Evolutionary conservation across 2,888 invertebrate species (phyloP).

Genomic region (Ennomos quercinarius): DNA sequence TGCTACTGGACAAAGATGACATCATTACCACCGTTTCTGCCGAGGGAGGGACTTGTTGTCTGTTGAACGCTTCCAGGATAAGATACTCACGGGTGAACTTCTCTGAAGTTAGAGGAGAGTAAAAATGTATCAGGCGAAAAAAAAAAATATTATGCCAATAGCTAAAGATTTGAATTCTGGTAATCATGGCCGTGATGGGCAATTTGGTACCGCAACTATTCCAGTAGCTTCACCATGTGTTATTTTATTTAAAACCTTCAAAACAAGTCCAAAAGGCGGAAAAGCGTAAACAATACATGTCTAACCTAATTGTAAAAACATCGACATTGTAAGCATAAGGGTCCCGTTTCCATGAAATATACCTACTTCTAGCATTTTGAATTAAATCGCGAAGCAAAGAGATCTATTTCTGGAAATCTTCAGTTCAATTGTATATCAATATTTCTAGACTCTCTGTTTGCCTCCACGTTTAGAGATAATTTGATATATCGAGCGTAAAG

Average conservation of each 20-base stretch:
- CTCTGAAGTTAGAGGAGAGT: neutral
- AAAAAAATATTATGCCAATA: neutral
- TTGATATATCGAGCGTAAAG: slow-evolving; percentile 24
- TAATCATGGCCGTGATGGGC: neutral
- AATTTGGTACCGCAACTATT: neutral
- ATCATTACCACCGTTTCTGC: neutral
- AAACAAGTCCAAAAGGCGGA: neutral
- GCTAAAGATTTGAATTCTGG: neutral
- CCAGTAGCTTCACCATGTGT: neutral
- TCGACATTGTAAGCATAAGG: no score
- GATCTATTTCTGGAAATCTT: slow-evolving; percentile 30
- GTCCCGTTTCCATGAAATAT: slow-evolving; percentile 31
- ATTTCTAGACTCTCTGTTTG: slow-evolving; percentile 26
- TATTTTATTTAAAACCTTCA: neutral
- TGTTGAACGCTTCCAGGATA: neutral
- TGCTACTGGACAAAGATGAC: neutral
- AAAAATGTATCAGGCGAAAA: neutral
- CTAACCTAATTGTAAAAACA: no score
- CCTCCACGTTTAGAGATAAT: slow-evolving; percentile 22
- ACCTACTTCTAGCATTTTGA: slow-evolving; percentile 31
- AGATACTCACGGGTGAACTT: neutral
- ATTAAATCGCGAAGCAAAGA: slow-evolving; percentile 35
- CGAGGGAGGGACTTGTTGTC: neutral
- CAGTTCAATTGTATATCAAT: slow-evolving; percentile 34
- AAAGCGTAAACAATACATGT: neutral